A percentile compares a stretch with the other conserved stretches of the same genome.
Evolutionary conservation across 2,888 invertebrate genomes (phyloP).

Genomic region (Phyllotreta striolata): DNA sequence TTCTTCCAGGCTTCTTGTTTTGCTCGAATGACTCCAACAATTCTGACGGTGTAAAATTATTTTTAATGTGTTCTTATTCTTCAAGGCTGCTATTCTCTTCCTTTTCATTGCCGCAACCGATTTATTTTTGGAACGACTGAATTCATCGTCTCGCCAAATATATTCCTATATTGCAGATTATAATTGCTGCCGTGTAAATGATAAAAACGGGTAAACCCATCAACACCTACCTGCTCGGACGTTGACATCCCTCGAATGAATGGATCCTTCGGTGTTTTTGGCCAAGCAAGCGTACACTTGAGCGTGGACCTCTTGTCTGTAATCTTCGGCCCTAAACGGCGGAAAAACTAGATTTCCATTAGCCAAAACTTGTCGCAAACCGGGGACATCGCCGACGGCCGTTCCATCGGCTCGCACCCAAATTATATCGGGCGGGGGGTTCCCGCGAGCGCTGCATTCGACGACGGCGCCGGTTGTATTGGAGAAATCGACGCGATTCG

Average conservation of each 20-base stretch:
- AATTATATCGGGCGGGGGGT: constrained; percentile 89
- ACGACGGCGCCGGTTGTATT: constrained; percentile 93
- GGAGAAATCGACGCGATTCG: constrained; percentile 91
- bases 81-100: too few species aligned
- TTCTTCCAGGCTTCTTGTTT: too few species aligned
- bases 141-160: background rate
- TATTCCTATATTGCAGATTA: background rate
- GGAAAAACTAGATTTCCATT: constrained; percentile 95
- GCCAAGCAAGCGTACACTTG: constrained; percentile 94
- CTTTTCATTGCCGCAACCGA: too few species aligned
- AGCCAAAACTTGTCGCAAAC: constrained; percentile 66
- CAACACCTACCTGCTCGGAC: constrained; percentile 83
- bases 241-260: constrained; percentile 91
- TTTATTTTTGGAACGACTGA: background rate
- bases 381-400: constrained; percentile 90
- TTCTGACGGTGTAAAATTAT: too few species aligned
- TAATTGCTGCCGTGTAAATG: background rate
- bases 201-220: constrained; percentile 1
- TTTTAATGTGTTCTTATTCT: too few species aligned
- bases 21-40: too few species aligned
- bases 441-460: constrained; percentile 90
- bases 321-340: constrained; percentile 93
- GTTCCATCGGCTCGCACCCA: constrained; percentile 93
- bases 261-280: constrained; percentile 86
- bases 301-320: constrained; percentile 92